Evolutionary conservation across 2,888 invertebrate genomes (phyloP).

Genomic region (Diaphora mendica): DNA sequence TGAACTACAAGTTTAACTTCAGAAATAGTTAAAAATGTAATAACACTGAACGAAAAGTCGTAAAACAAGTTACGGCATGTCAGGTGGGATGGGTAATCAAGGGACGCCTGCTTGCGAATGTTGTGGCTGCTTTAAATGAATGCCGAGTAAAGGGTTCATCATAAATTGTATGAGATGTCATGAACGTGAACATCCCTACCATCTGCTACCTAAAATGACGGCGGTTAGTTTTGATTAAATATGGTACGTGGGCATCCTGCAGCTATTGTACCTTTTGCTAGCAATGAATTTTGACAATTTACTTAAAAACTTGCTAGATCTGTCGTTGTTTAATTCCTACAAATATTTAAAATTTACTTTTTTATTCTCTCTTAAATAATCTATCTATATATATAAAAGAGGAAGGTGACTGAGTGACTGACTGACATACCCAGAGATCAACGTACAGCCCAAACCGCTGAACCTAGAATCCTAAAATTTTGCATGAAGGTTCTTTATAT

Average conservation of each 20-base stretch:
- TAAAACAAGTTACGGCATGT: slow-evolving; percentile 42
- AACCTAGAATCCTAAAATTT: too few relatives aligned
- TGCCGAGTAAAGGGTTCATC: slow-evolving; percentile 30
- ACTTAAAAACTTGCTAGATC: neutral
- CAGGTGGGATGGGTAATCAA: slow-evolving; percentile 46
- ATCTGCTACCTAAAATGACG: slow-evolving; percentile 15
- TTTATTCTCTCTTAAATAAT: too few relatives aligned
- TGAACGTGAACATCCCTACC: slow-evolving; percentile 19
- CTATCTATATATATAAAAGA: too few relatives aligned
- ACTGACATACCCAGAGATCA: too few relatives aligned
- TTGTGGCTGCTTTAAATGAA: slow-evolving; percentile 41
- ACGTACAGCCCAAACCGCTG: too few relatives aligned
- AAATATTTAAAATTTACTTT: neutral
- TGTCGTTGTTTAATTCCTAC: neutral
- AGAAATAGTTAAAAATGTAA: slow-evolving; percentile 29
- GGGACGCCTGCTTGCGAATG: slow-evolving; percentile 40
- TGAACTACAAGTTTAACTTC: neutral
- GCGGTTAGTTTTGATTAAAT: neutral
- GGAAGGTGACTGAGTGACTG: too few relatives aligned
- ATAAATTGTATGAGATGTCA: slow-evolving; percentile 42
- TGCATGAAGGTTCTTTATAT: too few relatives aligned
- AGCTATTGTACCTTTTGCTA: neutral
- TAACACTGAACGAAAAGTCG: slow-evolving; percentile 42
- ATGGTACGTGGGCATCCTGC: neutral
- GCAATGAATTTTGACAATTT: neutral